Conservation (phyloP, 1,140 invertebrate genomes). For the Drosophila sulfurigaster region DNA sequence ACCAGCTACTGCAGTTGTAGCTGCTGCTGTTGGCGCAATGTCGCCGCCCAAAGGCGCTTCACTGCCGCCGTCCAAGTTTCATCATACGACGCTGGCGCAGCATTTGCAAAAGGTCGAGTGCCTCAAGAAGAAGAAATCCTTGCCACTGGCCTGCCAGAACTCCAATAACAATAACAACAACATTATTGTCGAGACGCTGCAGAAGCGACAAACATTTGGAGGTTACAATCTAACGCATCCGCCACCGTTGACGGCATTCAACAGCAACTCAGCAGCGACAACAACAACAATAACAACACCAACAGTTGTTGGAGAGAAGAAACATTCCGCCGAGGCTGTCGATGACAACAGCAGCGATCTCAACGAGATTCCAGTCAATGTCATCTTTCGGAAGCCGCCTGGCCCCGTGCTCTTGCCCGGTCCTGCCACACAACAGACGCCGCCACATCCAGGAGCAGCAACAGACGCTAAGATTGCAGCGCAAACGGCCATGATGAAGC, state of each 20-base stretch:
- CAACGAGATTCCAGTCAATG: constrained; percentile 83
- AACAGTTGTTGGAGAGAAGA: constrained; percentile 33
- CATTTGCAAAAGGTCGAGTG: constrained; percentile 80
- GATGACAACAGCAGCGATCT: constrained; percentile 73
- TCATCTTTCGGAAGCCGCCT: constrained; percentile 76
- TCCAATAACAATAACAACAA: constrained; percentile 38
- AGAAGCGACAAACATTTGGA: constrained; percentile 37
- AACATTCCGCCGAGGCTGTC: constrained; percentile 74
- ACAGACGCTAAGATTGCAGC: constrained; percentile 41
- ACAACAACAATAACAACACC: constrained; percentile 18
- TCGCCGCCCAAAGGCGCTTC: constrained; percentile 64
- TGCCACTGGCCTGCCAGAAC: constrained; percentile 63
- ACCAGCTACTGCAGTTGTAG: background rate
- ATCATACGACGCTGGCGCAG: constrained; percentile 79
- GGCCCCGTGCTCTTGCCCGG: constrained; percentile 25
- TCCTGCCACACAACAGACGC: background rate
- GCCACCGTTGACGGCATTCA: constrained; percentile 69
- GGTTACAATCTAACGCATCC: constrained; percentile 66
- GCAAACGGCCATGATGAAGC: constrained; percentile 6
- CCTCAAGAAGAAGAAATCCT: constrained; percentile 69
- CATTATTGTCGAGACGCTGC: constrained; percentile 44
- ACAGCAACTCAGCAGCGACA: constrained; percentile 16
- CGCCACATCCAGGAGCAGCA: background rate
- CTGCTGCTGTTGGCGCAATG: constrained; percentile 30
- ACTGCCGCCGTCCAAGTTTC: constrained; percentile 80